phyloP scores from a whole-genome alignment of 1,140 invertebrate genomes.

The Diplogasteroides magnus region DNA sequence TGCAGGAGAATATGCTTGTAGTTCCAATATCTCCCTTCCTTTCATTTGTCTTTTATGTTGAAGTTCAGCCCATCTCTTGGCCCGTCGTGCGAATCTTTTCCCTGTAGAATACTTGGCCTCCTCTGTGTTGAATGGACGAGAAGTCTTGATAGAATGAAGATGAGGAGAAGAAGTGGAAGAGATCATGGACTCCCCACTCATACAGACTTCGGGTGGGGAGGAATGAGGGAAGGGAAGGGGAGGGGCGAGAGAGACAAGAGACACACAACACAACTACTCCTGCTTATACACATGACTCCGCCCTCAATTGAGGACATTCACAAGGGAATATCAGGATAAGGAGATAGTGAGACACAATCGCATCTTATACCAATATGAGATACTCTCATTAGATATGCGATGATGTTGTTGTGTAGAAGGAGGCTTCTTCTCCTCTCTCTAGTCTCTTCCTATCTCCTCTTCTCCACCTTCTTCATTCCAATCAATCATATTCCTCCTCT shows the following conservation, averaged over 20 bases:
- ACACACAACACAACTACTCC: neutral
- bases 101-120: constrained; percentile 20
- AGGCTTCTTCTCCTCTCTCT: neutral
- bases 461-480: neutral
- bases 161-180: neutral
- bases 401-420: neutral
- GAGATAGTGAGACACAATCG: constrained; percentile 10
- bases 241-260: neutral
- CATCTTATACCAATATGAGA: too few relatives aligned
- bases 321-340: constrained; percentile 4
- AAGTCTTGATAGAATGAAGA: constrained; percentile 3
- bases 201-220: constrained; percentile 6
- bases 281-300: too few relatives aligned
- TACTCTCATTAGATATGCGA: too few relatives aligned
- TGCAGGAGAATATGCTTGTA: too few relatives aligned
- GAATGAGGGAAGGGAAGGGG: neutral
- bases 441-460: neutral
- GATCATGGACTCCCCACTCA: neutral
- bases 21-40: too few relatives aligned
- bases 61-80: constrained; percentile 32
- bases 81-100: constrained; percentile 28
- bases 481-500: neutral
- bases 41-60: constrained; percentile 23
- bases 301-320: neutral
- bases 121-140: neutral